Evolutionary conservation across 2,888 invertebrate genomes (phyloP).

Genomic region (Melieria picta): DNA sequence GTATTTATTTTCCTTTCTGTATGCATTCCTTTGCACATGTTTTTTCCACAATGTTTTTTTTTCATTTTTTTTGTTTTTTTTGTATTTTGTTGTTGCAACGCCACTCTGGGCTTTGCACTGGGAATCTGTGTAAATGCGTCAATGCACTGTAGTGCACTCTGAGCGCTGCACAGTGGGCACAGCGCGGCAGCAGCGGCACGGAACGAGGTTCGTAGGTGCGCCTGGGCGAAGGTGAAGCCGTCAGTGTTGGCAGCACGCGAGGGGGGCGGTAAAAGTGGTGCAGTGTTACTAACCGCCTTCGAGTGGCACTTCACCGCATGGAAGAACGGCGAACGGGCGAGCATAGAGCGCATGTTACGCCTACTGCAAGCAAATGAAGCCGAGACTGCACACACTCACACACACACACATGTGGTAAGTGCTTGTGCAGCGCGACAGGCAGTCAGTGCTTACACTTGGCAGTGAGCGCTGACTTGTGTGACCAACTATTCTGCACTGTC

Average conservation of each 20-base stretch:
- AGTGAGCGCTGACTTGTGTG: too few species aligned
- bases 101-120: constrained; percentile 25
- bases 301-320: background rate
- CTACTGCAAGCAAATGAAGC: background rate
- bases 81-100: constrained; percentile 8
- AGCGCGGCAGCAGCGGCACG: too few species aligned
- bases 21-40: background rate
- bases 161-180: background rate
- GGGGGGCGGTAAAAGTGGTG: background rate
- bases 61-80: background rate
- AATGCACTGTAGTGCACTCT: constrained; percentile 37
- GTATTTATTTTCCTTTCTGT: background rate
- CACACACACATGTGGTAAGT: constrained; percentile 43
- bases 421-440: constrained; percentile 43
- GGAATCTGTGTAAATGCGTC: constrained; percentile 39
- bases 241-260: background rate
- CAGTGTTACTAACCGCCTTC: background rate
- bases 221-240: constrained; percentile 12
- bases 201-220: too few species aligned
- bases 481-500: too few species aligned
- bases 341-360: background rate
- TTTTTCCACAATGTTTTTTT: background rate
- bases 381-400: background rate
- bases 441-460: background rate
- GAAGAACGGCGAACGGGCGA: background rate